Evolutionary conservation across 2,797 vertebrate genomes (phyloP).

Genomic region (Gambelia wislizenii): DNA sequence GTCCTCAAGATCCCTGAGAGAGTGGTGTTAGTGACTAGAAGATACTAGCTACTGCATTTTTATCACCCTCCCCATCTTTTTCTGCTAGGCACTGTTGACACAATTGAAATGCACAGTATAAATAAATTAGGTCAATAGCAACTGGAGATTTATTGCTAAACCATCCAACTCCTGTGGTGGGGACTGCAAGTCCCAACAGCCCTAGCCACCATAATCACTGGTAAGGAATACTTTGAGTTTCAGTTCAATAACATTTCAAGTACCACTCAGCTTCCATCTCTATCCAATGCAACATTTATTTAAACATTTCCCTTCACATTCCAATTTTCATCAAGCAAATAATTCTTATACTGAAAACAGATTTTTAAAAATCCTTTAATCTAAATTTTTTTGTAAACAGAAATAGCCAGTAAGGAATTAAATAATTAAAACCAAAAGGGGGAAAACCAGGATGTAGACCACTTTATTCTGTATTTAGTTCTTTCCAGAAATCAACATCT

Average conservation of each 20-base stretch:
- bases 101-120: neutral
- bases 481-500: neutral
- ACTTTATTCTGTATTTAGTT: neutral
- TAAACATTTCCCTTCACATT: neutral
- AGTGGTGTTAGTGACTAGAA: neutral
- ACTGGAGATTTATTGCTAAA: conserved; percentile 5
- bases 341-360: neutral
- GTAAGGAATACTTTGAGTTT: too few species aligned
- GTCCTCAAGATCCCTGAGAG: neutral
- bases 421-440: neutral
- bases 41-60: neutral
- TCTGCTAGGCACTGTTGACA: neutral
- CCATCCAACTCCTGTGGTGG: neutral
- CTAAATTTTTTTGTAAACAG: neutral
- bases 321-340: neutral
- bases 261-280: neutral
- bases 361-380: neutral
- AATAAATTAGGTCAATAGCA: neutral
- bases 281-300: neutral
- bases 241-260: too few species aligned
- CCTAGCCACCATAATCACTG: too few species aligned
- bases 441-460: neutral
- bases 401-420: neutral
- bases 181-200: too few species aligned
- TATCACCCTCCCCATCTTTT: neutral